Evolutionary conservation across 2,888 invertebrate species (phyloP), one percentile per base, ranked within the genome.

Genomic region (Cerceris rybyensis): DNA sequence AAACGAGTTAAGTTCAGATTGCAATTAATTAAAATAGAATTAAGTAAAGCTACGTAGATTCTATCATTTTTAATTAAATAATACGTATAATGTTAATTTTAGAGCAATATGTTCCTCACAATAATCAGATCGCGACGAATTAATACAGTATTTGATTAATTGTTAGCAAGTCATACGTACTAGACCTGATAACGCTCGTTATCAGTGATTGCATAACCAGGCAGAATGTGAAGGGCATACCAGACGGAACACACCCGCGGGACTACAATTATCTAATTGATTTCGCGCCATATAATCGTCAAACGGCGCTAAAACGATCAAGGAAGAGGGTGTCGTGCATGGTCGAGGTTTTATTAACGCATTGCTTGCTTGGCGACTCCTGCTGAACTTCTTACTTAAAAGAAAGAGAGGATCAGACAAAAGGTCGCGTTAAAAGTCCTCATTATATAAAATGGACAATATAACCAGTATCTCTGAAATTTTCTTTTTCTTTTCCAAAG

Each of bases 241-340:
- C 73, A 75, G 69, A 64, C 63, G 58, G 67, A 75, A 70, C 39
- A 74, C 60, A 69, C 61, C 60, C 70, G 70, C 55, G 11, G 14
- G 70, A 16, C 59, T 60, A 67, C 65, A 72, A 81, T 85, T 78
- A 83, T 78, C 75, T 75, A 78, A 82, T 82, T 85, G 76, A 80
- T 83, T 77, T 77, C 70, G 69, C 72, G 76, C 64, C 75, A 75
- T 70, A 73, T 73, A 85, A 85, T 85, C 80, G 16, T 55, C 65
- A 58, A 74, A 83, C 55, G 82, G 77, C 76, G 83, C 75, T 83
- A 80, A 70, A 85, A 78, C 49, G 70, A 58, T 17, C 17, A 28
- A 28, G 28, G 14, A 61, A 9, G 49, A 72, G 66, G 63, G 71
- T 76, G 71, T 65, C 69, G 46, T 14, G 17, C 43, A 54, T 42